A percentile compares a stretch with the other conserved stretches of the same genome.
phyloP scores from a whole-genome alignment of 2,888 invertebrate genomes.

The Polyploca ridens region DNA sequence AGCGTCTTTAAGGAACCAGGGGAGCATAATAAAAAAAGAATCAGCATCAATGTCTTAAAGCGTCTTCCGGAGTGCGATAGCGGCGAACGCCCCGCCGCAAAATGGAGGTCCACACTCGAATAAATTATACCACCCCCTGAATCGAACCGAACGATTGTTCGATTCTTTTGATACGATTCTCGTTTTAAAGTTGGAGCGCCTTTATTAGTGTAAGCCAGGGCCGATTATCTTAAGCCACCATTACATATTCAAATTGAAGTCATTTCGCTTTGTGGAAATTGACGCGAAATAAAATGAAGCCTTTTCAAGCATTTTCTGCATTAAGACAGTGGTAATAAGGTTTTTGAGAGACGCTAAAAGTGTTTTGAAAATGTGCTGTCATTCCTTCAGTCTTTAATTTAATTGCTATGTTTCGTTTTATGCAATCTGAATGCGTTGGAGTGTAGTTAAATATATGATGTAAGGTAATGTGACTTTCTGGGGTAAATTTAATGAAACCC shows the following conservation, averaged over 20 bases:
- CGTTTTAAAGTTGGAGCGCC: conserved; percentile 76
- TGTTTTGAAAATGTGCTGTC: conserved; percentile 13
- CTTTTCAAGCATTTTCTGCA: conserved; percentile 67
- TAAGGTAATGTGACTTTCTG: conserved; percentile 29
- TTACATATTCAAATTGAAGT: conserved; percentile 85
- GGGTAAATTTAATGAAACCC: conserved; percentile 69
- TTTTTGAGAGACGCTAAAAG: conserved; percentile 53
- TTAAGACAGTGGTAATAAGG: conserved; percentile 66
- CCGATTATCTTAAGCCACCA: conserved; percentile 83
- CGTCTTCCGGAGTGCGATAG: conserved; percentile 78
- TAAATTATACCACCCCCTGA: conserved; percentile 80
- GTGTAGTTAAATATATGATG: conserved; percentile 35
- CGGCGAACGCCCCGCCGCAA: conserved; percentile 76
- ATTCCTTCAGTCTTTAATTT: conserved; percentile 5
- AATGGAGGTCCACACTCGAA: conserved; percentile 83
- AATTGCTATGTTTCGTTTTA: conserved; percentile 7
- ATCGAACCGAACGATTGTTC: conserved; percentile 79
- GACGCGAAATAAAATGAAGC: conserved; percentile 82
- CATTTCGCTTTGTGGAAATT: conserved; percentile 82
- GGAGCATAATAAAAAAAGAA: conserved; percentile 83
- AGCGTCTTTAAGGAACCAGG: conserved; percentile 81
- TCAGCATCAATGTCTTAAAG: conserved; percentile 84
- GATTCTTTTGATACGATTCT: conserved; percentile 82
- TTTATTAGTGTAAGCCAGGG: conserved; percentile 84
- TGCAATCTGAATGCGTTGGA: conserved; percentile 16